Base-by-base conservation (phyloP, 1,140 invertebrate genomes). In the Lordiphosa collinella region DNA sequence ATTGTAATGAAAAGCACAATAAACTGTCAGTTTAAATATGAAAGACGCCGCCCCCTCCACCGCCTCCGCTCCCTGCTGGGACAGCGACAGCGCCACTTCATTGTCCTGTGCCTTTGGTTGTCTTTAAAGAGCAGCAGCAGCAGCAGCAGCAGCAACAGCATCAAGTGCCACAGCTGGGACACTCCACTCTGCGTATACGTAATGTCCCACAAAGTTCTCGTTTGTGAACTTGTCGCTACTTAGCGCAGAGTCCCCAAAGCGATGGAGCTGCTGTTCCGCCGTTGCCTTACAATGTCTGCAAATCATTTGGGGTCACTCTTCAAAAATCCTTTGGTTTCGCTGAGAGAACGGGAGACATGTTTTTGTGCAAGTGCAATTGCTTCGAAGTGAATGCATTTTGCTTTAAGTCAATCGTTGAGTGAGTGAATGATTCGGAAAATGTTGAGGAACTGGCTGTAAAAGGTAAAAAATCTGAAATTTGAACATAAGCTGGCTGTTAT, bases 11-110 rank as follows among this genome's bases (percentile, higher is more conserved):
- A 84, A 82, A 82, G 76, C 71, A 68, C 76, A 82, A 82, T 82
- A 82, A 82, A 76, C 71, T 82, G 76, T 82, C 76, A 84, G 76
- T 84, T 82, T 76, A 82, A 82, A 82, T 82, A 82, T 76, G 78
- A 82, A 80, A 75, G 71, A 71, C 52, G 49, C 48, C 31, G 11
- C 10, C 43, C 14, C 11, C 13, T 22, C 38, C 37, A 16, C 25
- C 18, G 13, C 14, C 10, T 11, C 31, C 22, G 11, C 13, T 18
- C 13, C 38, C 29, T 22, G 29, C 29, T 31, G 35, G 29, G 49
- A 58, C 48, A 44, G 43, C 55, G 61, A 54, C 38, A 44, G 37
- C 32, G 29, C 11, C 49, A 59, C 53, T 68, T 63, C 55, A 64
- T 65, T 69, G 65, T 65, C 50, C 44, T 22, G 16, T 35, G n/a